Evolutionary conservation across 2,797 vertebrate genomes (phyloP), one percentile per base, ranked within the genome.

Genomic region (Spinus pinus): DNA sequence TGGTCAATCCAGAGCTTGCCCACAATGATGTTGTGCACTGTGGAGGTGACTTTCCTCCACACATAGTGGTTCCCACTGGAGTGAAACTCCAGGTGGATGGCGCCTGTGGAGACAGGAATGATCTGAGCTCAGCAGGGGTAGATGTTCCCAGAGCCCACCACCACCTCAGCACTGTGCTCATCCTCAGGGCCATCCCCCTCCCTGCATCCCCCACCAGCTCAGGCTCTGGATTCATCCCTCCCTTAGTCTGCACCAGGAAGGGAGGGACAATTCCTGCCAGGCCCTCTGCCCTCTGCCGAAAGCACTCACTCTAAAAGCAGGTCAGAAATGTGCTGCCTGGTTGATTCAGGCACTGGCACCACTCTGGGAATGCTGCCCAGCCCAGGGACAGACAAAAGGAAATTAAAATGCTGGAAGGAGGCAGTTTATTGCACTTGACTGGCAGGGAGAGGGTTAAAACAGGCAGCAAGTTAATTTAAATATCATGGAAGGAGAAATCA

Each of bases 1-100:
- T 99, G 99, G 97, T 99, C 99, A 3, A 99, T 99, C 99, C 99
- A 99, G 92, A 99, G 98, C 95, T 99, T 99, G 95, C 99, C 99
- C 96, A 99, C 99, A 1, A 99, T 99, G 98, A 99, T 99, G 97
- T 99, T 99, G 97, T 99, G 99, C 81, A 99, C 99, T 0, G 99
- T 99, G n/a, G 99, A 99, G 56, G 99, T 99, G 97, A 99, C 99
- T 91, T 99, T 99, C 93, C 98, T 98, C 99, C 99, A 99, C 67
- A 99, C 98, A 0, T 99, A 99, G 97, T 99, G 99, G 94, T 99
- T 99, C 83, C 99, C 99, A 1, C 98, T 99, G 95, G 98, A 97
- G 81, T 99, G 98, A 88, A 99, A 99, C 77, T 99, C 98, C 64
- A 99, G 98, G 96, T 99, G 99, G 96, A 99, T 99, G 96, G 98